Base-by-base conservation (phyloP, 2,888 invertebrate genomes). In the Sycophila texana region DNA sequence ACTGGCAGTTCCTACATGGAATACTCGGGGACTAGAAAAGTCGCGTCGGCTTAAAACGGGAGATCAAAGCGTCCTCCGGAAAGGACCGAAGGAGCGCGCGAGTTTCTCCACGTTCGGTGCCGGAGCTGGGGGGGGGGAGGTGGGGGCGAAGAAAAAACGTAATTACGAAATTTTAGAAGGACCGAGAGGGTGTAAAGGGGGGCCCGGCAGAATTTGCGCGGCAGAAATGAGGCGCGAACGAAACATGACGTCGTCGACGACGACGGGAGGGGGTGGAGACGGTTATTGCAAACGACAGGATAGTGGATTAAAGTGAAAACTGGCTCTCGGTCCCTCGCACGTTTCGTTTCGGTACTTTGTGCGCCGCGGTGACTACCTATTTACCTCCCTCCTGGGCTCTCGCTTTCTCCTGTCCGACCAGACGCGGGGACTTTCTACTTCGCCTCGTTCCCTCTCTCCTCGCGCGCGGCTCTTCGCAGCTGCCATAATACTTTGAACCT, bases 181-280 rank as follows among this genome's bases (percentile, higher is more conserved):
- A 22, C 51, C 39, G 61, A 26, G 61, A 26, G 22, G 14, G 20
- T 14, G 26, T 2, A 30, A 55, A 80, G 84, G 77, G 68, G 81
- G 75, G 82, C 83, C 5, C 47, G 20, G 57, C n/a, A 84, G 87
- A 87, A 87, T 87, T 87, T 86, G 85, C 85, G 84, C 86, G 86
- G 83, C 88, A 86, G 86, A 89, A 88, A 88, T 87, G 87, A 88
- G 87, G 86, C 86, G 86, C 86, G 86, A 87, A 87, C 86, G 88
- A 86, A 86, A 87, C 87, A 87, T 87, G 87, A 88, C 87, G 86
- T 86, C 86, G 85, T 86, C 86, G 85, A 87, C 51, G 16, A 87
- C 87, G 86, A 65, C 47, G 13, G 47, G 47, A 18, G 20, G 63
- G 30, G 63, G 20, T 18, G 30, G 66, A 18, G 85, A 87, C 55